These are phyloP conservation scores for Rhyacichthys aspro DNA, from an alignment of 2,797 vertebrate species.

Conservation along the genomic window DNA sequence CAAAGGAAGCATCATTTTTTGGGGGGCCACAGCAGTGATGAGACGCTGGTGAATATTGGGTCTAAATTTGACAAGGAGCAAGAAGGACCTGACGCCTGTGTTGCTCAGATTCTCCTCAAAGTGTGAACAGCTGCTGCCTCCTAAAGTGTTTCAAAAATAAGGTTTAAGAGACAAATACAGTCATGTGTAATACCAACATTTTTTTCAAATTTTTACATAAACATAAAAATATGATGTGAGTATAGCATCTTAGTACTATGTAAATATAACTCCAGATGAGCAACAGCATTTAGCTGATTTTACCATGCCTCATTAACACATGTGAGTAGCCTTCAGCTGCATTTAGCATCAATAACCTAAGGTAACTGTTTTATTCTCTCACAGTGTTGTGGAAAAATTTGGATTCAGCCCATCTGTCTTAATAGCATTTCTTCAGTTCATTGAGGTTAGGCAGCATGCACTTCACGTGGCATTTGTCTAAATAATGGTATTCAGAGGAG, in stretches of 20 bases:
- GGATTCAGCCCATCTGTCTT: no score
- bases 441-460: no score
- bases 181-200: not conserved
- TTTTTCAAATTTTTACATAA: not conserved
- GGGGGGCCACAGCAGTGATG: constrained; percentile 6
- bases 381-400: no score
- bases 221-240: no score
- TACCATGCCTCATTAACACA: no score
- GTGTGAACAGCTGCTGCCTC: constrained; percentile 29
- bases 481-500: not conserved
- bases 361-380: no score
- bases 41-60: constrained; percentile 27
- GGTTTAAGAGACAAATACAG: not conserved
- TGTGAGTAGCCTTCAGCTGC: no score
- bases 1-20: constrained; percentile 36
- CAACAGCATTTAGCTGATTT: no score
- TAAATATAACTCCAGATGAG: no score
- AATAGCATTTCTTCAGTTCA: no score
- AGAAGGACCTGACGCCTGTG: constrained; percentile 18
- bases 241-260: no score
- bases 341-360: no score
- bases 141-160: constrained; percentile 3
- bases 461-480: not conserved
- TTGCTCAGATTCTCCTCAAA: constrained; percentile 15
- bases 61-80: constrained; percentile 25